Evolutionary conservation across 2,888 invertebrate species (phyloP), one percentile per base, ranked within the genome.

Genomic region (Aspidiotus destructor): DNA sequence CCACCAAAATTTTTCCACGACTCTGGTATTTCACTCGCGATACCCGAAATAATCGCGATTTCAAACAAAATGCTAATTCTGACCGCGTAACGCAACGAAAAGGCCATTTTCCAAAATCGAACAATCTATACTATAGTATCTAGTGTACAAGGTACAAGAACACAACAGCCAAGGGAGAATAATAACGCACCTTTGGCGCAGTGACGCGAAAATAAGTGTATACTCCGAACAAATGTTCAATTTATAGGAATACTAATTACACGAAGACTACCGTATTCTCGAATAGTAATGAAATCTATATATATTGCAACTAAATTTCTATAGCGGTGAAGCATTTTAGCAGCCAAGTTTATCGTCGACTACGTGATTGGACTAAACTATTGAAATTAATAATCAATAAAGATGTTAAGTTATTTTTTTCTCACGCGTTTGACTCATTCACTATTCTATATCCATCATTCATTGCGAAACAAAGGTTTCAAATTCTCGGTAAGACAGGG

Each of bases 341-440:
- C 60, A 17, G 57, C 65, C 67, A 67, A 67, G 57, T 67, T 60
- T 42, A 41, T 28, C 58, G 44, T 60, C 44, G 52, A 9, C 16
- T 48, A 67, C 65, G 55, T 65, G 65, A 57, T 41, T 41, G 41
- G 42, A 28, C 28, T 28, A 28, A 28, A 67, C 44, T 67, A 67
- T 48, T 40, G 58, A 67, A 67, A 58, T 67, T 67, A 67, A 57
- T 58, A n/a, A 65, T 55, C 9, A 63, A 17, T 41, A 57, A 60
- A 40, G 67, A 16, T 67, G 58, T 16, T 58, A 2, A 17, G 8
- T 58, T 58, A 58, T 16, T 58, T 28, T 15, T 58, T 67, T 67
- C 67, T 67, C 67, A 67, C 67, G 67, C 58, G 58, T 44, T 58
- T 60, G 67, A 67, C 67, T 67, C 67, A 67, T 67, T 67, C 67